Base-by-base conservation (phyloP, 2,888 invertebrate species). In the Lithosia quadra region DNA sequence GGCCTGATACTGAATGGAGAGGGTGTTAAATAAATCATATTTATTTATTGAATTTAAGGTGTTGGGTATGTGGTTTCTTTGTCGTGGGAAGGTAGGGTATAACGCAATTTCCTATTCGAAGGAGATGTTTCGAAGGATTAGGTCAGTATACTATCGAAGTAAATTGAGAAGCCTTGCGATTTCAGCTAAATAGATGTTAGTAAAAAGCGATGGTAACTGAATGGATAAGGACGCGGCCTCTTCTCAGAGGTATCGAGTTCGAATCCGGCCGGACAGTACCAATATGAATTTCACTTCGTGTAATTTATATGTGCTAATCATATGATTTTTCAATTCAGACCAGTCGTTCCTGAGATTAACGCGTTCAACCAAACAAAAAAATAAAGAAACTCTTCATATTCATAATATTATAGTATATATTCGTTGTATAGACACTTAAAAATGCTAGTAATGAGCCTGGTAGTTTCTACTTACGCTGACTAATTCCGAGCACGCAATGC, bases 11-110 rank as follows among this genome's bases (percentile, higher is more conserved):
- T 65, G 66, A 66, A 67, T 60, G 28, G 24, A 55, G 59, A 66
- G 69, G 59, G 66, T 56, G 63, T 21, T 60, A 67, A 63, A 67
- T 70, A 67, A 70, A 70, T 67, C 63, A 62, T 62, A 65, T 69
- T 61, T 68, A 39, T 36, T 39, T 56, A 69, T 65, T 65, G 62
- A 65, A 62, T 64, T 57, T 22, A 36, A 49, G 13, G 55, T 57
- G 36, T 22, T 57, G 24, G 64, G n/a, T 43, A n/a, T 22, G 21
- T 8, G 58, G 22, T 21, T 33, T 15, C 22, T 34, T 63, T 63
- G n/a, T 63, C 53, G 13, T 49, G 15, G 21, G 33, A 53, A 56
- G 24, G 56, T 28, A 56, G 13, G 24, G 56, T 56, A 24, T 24
- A 24, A 24, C 56, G 11, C 22, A 56, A 56, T 22, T 22, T 56